Evolutionary conservation across 2,797 vertebrate species (phyloP).

Genomic region (Micrastur ruficollis): DNA sequence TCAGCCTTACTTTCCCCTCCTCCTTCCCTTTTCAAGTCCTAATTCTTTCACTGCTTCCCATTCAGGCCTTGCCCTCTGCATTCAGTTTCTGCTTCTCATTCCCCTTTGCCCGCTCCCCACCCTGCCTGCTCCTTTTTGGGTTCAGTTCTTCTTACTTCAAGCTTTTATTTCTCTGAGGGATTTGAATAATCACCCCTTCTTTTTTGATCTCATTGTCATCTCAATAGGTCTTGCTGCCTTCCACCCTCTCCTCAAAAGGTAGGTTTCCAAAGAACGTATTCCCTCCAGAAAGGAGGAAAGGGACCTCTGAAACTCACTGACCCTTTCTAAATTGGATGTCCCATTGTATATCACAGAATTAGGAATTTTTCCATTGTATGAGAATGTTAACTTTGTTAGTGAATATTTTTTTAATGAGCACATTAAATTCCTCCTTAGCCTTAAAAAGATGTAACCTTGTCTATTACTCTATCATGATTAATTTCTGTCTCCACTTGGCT

Average conservation of each 20-base stretch:
- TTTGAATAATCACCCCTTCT: conserved; percentile 66
- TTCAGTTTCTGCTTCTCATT: conserved; percentile 65
- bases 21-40: conserved; percentile 55
- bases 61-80: conserved; percentile 60
- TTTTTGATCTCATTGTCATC: conserved; percentile 65
- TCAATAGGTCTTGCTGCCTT: conserved; percentile 62
- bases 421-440: not conserved
- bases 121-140: conserved; percentile 50
- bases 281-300: conserved; percentile 23
- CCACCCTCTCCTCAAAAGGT: conserved; percentile 57
- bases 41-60: conserved; percentile 58
- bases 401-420: conserved; percentile 33
- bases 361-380: conserved; percentile 28
- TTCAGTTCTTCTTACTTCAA: conserved; percentile 56
- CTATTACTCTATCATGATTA: not conserved
- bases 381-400: conserved; percentile 43
- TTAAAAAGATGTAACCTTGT: not conserved
- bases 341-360: conserved; percentile 3
- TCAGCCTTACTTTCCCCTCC: conserved; percentile 47
- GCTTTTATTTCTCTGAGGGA: conserved; percentile 58
- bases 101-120: conserved; percentile 45
- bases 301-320: conserved; percentile 59
- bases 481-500: not conserved
- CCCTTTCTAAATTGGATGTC: conserved; percentile 52
- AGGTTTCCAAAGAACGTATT: conserved; percentile 56